Evolutionary conservation across 2,797 vertebrate genomes (phyloP), one percentile per base, ranked within the genome.

Genomic region (Australoheros facetus): DNA sequence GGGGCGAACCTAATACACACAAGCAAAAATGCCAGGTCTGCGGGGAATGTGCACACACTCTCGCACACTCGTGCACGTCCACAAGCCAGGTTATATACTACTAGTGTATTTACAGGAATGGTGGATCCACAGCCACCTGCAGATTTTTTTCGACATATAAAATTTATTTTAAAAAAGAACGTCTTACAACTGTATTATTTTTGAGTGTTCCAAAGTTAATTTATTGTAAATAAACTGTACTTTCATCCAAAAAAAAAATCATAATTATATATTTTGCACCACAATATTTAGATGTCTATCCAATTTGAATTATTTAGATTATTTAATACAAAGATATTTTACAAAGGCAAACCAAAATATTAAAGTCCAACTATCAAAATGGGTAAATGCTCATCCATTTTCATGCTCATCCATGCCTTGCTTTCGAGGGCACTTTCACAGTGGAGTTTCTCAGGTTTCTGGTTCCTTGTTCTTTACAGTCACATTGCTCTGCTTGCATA

Each of bases 401-500:
- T 48, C 37, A 16, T 12, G 5, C 7, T 30, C 3, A 32, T 32
- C 56, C 23, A 23, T 19, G 21, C 3, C 28, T 39, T 48, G 19
- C 7, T 13, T 58, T 1, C 7, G 6, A 53, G 21, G 23, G 28
- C 9, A 2, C 19, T n/a, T 81, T 87, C 69, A 87, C 69, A 56
- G 54, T 30, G 54, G 30, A 21, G 53, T 39, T 16, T 14, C 14
- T 56, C 45, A 64, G 4, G 11, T 66, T 21, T 30, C 17, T 1
- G 2, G 42, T 9, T n/a, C 51, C 37, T 66, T 6, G 19, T 11
- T 73, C 19, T 69, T 69, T 30, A 69, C 16, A 94, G 91, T 7
- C 94, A 93, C 83, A 95, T 94, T 94, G 71, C 92, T 51, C 64
- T 51, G 95, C 86, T 97, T 98, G 87, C 95, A 95, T 80, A 98